Conservation (phyloP, 2,797 vertebrate genomes). For the Artibeus jamaicensis region DNA sequence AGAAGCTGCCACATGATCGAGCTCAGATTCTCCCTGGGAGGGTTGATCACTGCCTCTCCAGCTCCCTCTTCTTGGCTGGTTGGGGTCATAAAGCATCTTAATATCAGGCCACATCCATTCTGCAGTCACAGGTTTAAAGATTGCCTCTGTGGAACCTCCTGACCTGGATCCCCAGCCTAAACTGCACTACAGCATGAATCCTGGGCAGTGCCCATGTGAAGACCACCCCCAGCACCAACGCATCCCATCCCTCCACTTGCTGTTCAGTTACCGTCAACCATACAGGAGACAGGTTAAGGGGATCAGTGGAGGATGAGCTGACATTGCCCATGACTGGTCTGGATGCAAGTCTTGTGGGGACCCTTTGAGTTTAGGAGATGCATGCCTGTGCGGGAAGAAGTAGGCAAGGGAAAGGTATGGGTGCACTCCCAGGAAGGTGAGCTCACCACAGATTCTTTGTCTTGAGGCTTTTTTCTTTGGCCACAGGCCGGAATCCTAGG, state of each 20-base stretch:
- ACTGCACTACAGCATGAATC: fast-evolving
- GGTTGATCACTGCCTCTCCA: neutral
- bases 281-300: neutral
- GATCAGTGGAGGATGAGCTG: too few species aligned
- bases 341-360: too few species aligned
- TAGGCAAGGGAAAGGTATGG: too few species aligned
- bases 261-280: neutral
- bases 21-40: too few species aligned
- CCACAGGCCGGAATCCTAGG: too few species aligned
- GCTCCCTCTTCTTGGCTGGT: neutral
- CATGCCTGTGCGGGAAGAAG: too few species aligned
- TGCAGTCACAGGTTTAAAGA: neutral
- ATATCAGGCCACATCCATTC: neutral
- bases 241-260: neutral
- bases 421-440: too few species aligned
- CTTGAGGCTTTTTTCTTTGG: too few species aligned
- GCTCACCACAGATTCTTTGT: too few species aligned
- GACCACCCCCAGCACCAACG: too few species aligned
- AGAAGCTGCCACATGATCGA: too few species aligned
- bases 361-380: neutral
- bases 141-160: neutral
- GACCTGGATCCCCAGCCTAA: neutral
- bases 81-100: neutral
- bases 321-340: neutral
- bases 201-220: neutral